phyloP scores from a whole-genome alignment of 2,888 invertebrate genomes.

The Cosmorhoe ocellata region DNA sequence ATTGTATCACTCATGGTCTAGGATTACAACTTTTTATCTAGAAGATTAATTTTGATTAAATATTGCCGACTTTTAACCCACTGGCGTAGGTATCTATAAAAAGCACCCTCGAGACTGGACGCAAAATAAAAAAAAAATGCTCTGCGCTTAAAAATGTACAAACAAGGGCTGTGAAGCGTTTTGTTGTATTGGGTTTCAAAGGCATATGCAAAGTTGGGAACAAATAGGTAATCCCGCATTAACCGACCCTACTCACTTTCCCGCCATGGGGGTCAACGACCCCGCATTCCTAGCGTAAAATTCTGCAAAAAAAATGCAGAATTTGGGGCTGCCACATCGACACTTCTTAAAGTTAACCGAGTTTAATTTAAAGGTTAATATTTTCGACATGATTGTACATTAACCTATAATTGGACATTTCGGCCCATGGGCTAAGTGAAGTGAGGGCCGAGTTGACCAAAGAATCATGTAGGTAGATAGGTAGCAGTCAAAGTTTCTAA shows the following conservation, averaged over 20 bases:
- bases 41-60: too few species aligned
- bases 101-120: neutral
- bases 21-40: too few species aligned
- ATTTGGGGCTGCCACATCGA: constrained; percentile 14
- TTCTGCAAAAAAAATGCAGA: constrained; percentile 52
- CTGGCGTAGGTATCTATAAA: too few species aligned
- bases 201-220: constrained; percentile 40
- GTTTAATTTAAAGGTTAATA: neutral
- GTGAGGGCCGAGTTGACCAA: too few species aligned
- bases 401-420: too few species aligned
- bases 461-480: too few species aligned
- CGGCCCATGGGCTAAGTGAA: too few species aligned
- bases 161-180: constrained; percentile 35
- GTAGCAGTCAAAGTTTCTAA: too few species aligned
- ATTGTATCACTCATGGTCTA: too few species aligned
- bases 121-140: constrained; percentile 6
- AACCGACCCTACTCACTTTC: constrained; percentile 49
- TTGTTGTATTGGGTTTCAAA: constrained; percentile 41
- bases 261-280: constrained; percentile 56
- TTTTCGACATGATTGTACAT: neutral
- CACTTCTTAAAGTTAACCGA: neutral
- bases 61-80: too few species aligned
- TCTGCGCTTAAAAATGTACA: constrained; percentile 4
- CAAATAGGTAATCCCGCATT: constrained; percentile 49
- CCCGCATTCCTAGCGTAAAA: constrained; percentile 57